Evolutionary conservation across 2,797 vertebrate genomes (phyloP).

Genomic region (Trachops cirrhosus): DNA sequence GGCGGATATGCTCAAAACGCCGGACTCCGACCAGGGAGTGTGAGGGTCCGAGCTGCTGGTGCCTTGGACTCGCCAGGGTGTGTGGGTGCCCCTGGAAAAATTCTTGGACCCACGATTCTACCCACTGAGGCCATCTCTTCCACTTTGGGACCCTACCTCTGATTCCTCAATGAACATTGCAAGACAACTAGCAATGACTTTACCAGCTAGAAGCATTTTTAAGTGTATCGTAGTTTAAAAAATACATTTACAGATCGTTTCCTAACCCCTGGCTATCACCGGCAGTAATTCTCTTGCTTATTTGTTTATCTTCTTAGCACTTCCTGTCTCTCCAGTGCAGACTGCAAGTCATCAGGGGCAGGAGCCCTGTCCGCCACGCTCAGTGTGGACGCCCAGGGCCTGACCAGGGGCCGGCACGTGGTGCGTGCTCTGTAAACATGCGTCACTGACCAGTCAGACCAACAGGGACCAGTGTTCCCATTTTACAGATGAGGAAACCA

Average conservation of each 20-base stretch:
- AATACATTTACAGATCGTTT: neutral
- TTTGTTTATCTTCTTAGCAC: neutral
- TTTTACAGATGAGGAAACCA: neutral
- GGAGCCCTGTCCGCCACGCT: neutral
- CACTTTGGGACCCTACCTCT: neutral
- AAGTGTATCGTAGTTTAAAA: slow-evolving; percentile 5
- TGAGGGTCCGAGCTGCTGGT: rapidly evolving
- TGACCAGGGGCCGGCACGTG: neutral
- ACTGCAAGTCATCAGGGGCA: neutral
- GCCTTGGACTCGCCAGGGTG: neutral
- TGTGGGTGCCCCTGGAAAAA: neutral
- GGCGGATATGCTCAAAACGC: neutral
- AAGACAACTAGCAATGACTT: neutral
- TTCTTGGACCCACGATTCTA: neutral
- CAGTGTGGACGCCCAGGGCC: neutral
- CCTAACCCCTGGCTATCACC: neutral
- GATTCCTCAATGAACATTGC: neutral
- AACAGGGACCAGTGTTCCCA: neutral
- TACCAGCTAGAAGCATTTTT: neutral
- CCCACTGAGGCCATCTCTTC: neutral
- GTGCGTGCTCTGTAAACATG: neutral
- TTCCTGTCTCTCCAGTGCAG: neutral
- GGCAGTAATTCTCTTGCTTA: neutral
- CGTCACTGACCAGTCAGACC: neutral
- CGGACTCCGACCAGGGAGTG: neutral